Conservation (phyloP, 2,113 vertebrate genomes). For the Oryctolagus cuniculus region mOryCun1.1 NC_091437.1:36989501-36990000, state of each 20-base stretch:
- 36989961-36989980: too few relatives aligned
- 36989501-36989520: too few relatives aligned
- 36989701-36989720: not conserved
- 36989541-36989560: accelerated
- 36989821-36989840: not conserved
- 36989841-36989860: too few relatives aligned
- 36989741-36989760: not conserved
- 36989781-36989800: not conserved
- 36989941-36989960: too few relatives aligned
- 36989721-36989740: not conserved
- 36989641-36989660: not conserved
- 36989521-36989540: accelerated
- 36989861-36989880: too few relatives aligned
- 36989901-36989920: too few relatives aligned
- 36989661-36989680: not conserved
- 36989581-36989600: not conserved
- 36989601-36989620: too few relatives aligned
- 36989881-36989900: too few relatives aligned
- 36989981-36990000: too few relatives aligned
- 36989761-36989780: not conserved
- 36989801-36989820: not conserved
- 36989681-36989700: not conserved
- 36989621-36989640: too few relatives aligned
- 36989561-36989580: not conserved
- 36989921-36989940: too few relatives aligned